A percentile compares a stretch with the other conserved stretches of the same genome.
These are phyloP conservation scores for Sterrhoptilus dennistouni DNA, from an alignment of 2,113 vertebrate species.

Conservation along the genomic window DNA sequence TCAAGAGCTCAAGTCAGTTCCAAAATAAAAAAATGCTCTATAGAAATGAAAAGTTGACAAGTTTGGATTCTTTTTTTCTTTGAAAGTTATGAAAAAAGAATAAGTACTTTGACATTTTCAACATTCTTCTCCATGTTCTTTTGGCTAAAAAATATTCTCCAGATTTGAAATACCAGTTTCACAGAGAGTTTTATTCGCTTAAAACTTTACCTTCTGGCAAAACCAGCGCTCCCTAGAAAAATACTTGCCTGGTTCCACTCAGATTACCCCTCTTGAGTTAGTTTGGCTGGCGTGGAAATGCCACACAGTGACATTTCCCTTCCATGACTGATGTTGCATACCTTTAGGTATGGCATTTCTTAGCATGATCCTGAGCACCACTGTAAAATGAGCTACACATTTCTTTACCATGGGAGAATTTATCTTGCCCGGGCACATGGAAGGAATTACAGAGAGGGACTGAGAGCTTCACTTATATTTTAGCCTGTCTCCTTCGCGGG, in stretches of 20 bases:
- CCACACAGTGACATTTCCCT: conserved; percentile 58
- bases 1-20: background rate
- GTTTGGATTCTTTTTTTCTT: background rate
- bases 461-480: conserved; percentile 21
- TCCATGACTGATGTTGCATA: conserved; percentile 52
- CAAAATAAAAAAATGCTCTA: conserved; percentile 28
- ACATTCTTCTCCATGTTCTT: background rate
- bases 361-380: conserved; percentile 32
- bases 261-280: conserved; percentile 22
- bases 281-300: conserved; percentile 53
- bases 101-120: background rate
- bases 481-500: background rate
- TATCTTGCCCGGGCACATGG: conserved; percentile 35
- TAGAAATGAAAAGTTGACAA: conserved; percentile 3
- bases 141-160: background rate
- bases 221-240: background rate
- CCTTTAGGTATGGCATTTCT: conserved; percentile 51
- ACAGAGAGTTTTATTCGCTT: conserved; percentile 8
- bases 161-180: conserved; percentile 22
- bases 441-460: conserved; percentile 36
- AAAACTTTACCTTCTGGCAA: conserved; percentile 14
- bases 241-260: conserved; percentile 15
- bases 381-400: conserved; percentile 35
- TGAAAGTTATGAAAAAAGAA: background rate
- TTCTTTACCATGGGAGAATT: conserved; percentile 28